These are phyloP conservation scores for Phaethon lepturus DNA, from an alignment of 2,113 vertebrate genomes.

Conservation along the genomic window DNA sequence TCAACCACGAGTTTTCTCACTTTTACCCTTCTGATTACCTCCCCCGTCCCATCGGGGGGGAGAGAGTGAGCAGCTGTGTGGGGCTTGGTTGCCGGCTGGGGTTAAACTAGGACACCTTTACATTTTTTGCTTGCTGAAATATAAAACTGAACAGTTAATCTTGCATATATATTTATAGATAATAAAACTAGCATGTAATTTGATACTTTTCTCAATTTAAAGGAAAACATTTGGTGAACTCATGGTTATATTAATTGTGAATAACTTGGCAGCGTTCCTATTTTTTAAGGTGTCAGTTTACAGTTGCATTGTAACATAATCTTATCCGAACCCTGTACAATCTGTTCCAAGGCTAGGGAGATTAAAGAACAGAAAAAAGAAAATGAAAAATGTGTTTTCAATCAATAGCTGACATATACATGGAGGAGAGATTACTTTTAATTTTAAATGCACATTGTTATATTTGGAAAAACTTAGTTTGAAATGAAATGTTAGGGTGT, in stretches of 20 bases:
- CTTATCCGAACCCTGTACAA: neutral
- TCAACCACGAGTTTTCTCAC: no score
- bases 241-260: slow-evolving; percentile 22
- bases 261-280: slow-evolving; percentile 7
- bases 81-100: no score
- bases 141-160: slow-evolving; percentile 14
- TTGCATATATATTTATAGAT: slow-evolving; percentile 52
- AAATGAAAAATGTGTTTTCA: neutral
- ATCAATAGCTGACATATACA: neutral
- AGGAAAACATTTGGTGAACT: slow-evolving; percentile 12
- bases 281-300: slow-evolving; percentile 46
- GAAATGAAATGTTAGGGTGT: neutral
- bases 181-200: neutral
- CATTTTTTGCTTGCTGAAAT: neutral
- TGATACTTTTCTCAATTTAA: slow-evolving; percentile 28
- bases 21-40: no score
- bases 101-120: neutral
- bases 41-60: no score
- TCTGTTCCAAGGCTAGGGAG: slow-evolving; percentile 37
- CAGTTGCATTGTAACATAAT: slow-evolving; percentile 12
- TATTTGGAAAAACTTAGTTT: neutral
- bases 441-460: neutral
- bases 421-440: neutral
- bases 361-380: neutral
- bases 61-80: no score